Percentiles rank a stretch among this genome's conserved stretches.
Evolutionary conservation across 2,113 vertebrate species (phyloP).

Genomic region (Chaetops frenatus): DNA sequence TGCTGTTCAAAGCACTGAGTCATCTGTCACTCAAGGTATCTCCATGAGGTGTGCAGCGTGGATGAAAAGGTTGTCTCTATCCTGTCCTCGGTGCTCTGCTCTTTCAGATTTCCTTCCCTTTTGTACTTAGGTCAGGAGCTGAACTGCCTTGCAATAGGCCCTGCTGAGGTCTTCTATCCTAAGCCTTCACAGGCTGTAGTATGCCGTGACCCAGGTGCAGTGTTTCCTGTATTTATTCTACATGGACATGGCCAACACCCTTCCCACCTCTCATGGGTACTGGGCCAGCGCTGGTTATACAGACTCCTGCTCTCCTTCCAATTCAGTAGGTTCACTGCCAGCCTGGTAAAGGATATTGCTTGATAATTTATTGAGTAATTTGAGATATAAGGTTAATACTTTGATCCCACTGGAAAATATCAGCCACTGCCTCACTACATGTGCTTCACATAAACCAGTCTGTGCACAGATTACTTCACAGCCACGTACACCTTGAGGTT

Average conservation of each 20-base stretch:
- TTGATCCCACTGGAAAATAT: background rate
- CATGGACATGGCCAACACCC: accelerated
- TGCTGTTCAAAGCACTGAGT: background rate
- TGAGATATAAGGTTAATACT: background rate
- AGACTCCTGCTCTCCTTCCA: background rate
- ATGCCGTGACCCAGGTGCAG: accelerated
- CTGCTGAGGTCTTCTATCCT: background rate
- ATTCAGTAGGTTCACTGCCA: background rate
- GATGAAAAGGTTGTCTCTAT: background rate
- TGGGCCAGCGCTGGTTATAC: background rate
- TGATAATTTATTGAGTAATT: background rate
- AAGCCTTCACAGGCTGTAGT: accelerated
- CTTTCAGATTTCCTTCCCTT: background rate
- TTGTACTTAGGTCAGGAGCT: background rate
- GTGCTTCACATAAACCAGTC: background rate
- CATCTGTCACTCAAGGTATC: background rate
- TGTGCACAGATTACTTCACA: background rate
- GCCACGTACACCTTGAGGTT: accelerated
- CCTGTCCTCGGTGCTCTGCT: background rate
- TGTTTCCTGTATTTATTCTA: background rate
- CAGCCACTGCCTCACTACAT: background rate
- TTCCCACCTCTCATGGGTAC: background rate
- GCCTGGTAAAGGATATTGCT: background rate
- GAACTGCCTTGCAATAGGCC: background rate
- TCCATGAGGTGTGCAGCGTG: accelerated